phyloP scores from a whole-genome alignment of 2,888 invertebrate genomes.

The Lasioglossum marginatum region DNA sequence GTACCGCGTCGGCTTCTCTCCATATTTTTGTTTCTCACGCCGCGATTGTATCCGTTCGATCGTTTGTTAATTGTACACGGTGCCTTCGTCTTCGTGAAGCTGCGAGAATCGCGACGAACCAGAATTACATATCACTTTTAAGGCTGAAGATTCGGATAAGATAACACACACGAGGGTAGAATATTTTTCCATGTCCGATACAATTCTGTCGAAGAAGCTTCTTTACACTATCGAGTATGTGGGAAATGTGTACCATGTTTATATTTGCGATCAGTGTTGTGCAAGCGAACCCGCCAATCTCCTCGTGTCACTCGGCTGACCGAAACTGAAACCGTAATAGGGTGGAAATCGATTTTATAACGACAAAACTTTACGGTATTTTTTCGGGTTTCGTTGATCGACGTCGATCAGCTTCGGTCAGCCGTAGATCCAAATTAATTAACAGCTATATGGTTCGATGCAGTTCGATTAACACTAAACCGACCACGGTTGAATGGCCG shows the following conservation, averaged over 20 bases:
- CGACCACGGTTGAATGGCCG: too few relatives aligned
- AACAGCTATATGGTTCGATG: background rate
- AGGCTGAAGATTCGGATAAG: constrained; percentile 62
- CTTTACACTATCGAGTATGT: constrained; percentile 30
- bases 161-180: constrained; percentile 24
- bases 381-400: background rate
- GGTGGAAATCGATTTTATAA: background rate
- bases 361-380: background rate
- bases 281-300: constrained; percentile 39
- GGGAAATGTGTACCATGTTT: constrained; percentile 31
- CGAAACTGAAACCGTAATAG: background rate
- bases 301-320: background rate
- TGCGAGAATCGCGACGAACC: constrained; percentile 22
- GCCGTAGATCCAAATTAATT: background rate
- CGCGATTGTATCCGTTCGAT: background rate
- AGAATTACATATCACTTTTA: constrained; percentile 67
- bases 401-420: background rate
- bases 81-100: constrained; percentile 65
- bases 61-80: constrained; percentile 27
- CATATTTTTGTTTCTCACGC: background rate
- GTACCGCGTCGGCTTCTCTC: background rate
- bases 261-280: constrained; percentile 47
- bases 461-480: background rate
- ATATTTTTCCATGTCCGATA: constrained; percentile 59
- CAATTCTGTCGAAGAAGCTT: constrained; percentile 25